Evolutionary conservation across 2,888 invertebrate species (phyloP).

Genomic region (Argyresthia goedartella): DNA sequence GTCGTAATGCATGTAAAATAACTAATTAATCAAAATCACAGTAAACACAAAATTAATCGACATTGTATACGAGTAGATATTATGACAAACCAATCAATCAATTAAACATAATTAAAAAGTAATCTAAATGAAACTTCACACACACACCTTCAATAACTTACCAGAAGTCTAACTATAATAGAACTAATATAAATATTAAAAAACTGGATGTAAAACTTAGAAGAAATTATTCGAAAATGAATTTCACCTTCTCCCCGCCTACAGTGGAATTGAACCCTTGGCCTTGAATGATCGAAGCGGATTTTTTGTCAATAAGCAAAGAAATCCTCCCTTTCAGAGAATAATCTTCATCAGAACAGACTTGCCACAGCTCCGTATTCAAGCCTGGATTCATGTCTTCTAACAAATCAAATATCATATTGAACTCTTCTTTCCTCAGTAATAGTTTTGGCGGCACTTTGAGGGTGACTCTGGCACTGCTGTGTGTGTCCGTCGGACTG

Average conservation of each 20-base stretch:
- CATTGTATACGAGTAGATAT: too few relatives aligned
- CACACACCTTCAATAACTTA: too few relatives aligned
- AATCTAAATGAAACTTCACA: too few relatives aligned
- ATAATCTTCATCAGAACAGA: constrained; percentile 26
- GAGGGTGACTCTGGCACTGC: constrained; percentile 27
- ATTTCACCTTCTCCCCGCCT: constrained; percentile 39
- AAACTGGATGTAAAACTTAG: too few relatives aligned
- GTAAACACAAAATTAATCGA: too few relatives aligned
- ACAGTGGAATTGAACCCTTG: constrained; percentile 37
- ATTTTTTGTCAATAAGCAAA: constrained; percentile 39
- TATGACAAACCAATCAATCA: too few relatives aligned
- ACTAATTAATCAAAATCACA: too few relatives aligned
- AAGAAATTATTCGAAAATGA: too few relatives aligned
- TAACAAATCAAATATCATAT: constrained; percentile 44
- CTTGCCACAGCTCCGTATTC: constrained; percentile 47
- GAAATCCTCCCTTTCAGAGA: constrained; percentile 35
- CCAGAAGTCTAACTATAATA: too few relatives aligned
- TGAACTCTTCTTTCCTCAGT: constrained; percentile 44
- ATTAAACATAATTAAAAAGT: too few relatives aligned
- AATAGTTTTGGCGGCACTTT: constrained; percentile 40
- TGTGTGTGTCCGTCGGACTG: background rate
- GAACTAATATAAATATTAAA: too few relatives aligned
- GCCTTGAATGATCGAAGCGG: constrained; percentile 32
- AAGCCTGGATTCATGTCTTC: constrained; percentile 54
- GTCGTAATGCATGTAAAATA: too few relatives aligned